Evolutionary conservation across 2,888 invertebrate species (phyloP), one percentile per base, ranked within the genome.

Genomic region (Spilosoma lubricipeda): DNA sequence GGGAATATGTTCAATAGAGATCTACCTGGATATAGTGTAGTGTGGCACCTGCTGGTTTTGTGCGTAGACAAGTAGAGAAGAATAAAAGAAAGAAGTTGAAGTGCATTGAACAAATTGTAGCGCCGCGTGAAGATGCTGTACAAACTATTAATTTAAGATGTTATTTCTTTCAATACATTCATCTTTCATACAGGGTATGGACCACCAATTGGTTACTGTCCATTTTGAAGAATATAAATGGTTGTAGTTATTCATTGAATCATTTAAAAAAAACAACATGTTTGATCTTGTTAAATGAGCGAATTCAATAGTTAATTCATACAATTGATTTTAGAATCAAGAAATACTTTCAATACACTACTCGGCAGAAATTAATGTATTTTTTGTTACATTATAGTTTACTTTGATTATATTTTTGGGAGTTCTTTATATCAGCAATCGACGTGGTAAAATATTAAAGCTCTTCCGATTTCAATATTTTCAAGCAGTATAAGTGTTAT

Each of bases 11-110:
- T 91, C 89, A 92, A 93, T 90, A 87, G 90, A 85, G 85, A 85
- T 89, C 92, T 94, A 94, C 95, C 95, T 95, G 94, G 87, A 84
- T 77, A 82, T 83, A 90, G 80, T 93, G 94, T 93, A 85, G 83
- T 77, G 83, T 82, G 91, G 80, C 94, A 94, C 94, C 95, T 94
- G 94, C 93, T 92, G 91, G 70, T 73, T 80, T 66, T 81, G 84
- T 68, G 71, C 66, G 69, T 67, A 69, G 71, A 67, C 72, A 71
- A 75, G 79, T 74, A 77, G 63, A 63, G 63, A 59, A 30, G 30
- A 63, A 63, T 30, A 30, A 30, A 63, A 63, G 63, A 63, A 63
- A 63, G 30, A 63, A 45, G 59, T 66, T 67, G 63, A 67, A 67
- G 66, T 75, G 66, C 76, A 85, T 85, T 83, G 85, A 84, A 87